Evolutionary conservation across 2,797 vertebrate species (phyloP), one percentile per base, ranked within the genome.

Genomic region (Syncerus caffer): DNA sequence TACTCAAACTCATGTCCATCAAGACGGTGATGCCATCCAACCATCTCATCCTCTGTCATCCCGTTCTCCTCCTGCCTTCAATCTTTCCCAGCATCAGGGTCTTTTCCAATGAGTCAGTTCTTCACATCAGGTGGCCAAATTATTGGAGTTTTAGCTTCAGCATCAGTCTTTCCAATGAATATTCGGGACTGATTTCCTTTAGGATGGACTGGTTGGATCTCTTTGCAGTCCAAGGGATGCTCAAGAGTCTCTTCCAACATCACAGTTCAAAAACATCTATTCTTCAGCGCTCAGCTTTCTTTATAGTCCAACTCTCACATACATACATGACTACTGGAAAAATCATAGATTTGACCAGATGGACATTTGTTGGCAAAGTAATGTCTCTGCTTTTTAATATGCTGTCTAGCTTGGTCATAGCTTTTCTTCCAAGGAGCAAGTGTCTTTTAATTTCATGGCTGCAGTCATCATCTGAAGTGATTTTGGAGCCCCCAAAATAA

Each of bases 21-120:
- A 10, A 34, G 9, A 34, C 0, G 0, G n/a, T 67, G 64, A 67
- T 67, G 64, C 8, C 16, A 67, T 5, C 8, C 8, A 67, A 34
- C n/a, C 64, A 67, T 67, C 64, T 21, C n/a, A 4, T 11, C 9
- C n/a, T 67, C n/a, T 67, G 9, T 19, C 4, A 1, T 67, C n/a
- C n/a, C n/a, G n/a, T 34, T 67, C 64, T 34, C n/a, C 17, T 21
- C 17, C n/a, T 67, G 64, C n/a, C 17, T 21, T 67, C 64, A 67
- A 3, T 67, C 64, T 21, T 21, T 21, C n/a, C 64, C 64, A 67
- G n/a, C 17, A 21, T 34, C 17, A 6, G n/a, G 64, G 17, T 21
- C 17, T 21, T 67, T 67, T 10, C n/a, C n/a, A 67, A 0, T 67
- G 64, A 67, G 17, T 67, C n/a, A 67, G n/a, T 11, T 19, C 17